Evolutionary conservation across 2,113 vertebrate species (phyloP).

Genomic region (Rhynchomys soricoides): DNA sequence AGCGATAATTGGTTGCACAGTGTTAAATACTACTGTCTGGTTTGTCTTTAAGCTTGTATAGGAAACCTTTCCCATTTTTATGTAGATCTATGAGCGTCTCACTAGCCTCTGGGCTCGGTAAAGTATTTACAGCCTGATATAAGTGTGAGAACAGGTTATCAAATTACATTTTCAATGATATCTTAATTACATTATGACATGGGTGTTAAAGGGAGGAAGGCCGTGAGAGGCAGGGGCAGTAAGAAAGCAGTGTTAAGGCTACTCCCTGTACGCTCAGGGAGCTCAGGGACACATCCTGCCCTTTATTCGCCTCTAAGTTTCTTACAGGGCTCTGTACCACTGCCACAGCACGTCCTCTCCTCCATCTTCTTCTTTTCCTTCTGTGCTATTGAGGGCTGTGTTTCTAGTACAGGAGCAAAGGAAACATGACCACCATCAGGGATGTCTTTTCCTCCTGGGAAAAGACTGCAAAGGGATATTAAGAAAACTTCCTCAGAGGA

Average conservation of each 20-base stretch:
- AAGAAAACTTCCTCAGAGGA: neutral
- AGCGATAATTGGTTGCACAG: neutral
- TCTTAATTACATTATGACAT: constrained; percentile 11
- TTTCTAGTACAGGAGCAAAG: constrained; percentile 3
- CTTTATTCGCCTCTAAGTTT: constrained; percentile 32
- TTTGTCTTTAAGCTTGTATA: constrained; percentile 6
- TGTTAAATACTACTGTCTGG: neutral
- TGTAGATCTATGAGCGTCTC: neutral
- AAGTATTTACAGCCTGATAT: neutral
- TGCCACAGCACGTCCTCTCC: constrained; percentile 10
- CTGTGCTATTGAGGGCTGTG: neutral
- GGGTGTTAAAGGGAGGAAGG: neutral
- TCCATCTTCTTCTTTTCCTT: constrained; percentile 37
- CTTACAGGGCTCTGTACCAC: neutral
- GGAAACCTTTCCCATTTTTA: neutral
- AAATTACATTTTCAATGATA: constrained; percentile 1
- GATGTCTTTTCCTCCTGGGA: neutral
- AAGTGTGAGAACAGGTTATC: neutral
- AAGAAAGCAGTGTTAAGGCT: neutral
- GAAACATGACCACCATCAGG: neutral
- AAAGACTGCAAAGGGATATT: neutral
- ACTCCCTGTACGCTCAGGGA: neutral
- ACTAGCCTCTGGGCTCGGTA: neutral
- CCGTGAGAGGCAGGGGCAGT: neutral
- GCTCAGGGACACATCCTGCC: neutral